Conservation (phyloP, 1,140 invertebrate species). For the Drosophila burlai region DNA sequence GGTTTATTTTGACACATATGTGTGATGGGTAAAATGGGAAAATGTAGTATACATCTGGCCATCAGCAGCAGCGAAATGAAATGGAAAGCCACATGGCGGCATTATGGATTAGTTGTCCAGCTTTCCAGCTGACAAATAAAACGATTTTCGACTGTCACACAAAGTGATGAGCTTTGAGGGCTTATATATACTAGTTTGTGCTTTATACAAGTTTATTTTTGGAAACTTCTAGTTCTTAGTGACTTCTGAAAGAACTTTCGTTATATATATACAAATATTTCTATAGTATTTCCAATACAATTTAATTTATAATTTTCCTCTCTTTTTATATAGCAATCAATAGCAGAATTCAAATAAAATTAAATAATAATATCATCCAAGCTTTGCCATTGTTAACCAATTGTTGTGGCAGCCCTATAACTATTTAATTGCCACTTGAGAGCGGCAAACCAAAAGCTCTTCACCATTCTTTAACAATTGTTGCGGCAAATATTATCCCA, state of each 20-base stretch:
- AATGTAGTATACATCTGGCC: conserved; percentile 27
- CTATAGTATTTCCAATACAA: not conserved
- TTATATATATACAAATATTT: not conserved
- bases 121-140: conserved; percentile 28
- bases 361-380: not conserved
- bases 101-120: conserved; percentile 47
- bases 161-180: conserved; percentile 16
- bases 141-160: conserved; percentile 32
- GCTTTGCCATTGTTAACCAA: not conserved
- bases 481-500: conserved; percentile 20
- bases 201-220: not conserved
- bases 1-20: conserved; percentile 60
- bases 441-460: not conserved
- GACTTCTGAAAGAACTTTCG: not conserved
- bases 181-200: not conserved
- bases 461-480: conserved; percentile 32
- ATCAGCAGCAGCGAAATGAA: conserved; percentile 28
- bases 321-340: not conserved
- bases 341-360: not conserved
- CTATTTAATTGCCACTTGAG: conserved; percentile 37
- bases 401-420: conserved; percentile 12
- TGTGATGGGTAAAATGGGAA: conserved; percentile 25
- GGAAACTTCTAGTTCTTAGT: too few species aligned
- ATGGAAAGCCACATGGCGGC: conserved; percentile 47
- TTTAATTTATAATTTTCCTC: not conserved